Conservation (phyloP, 1,140 invertebrate species). For the Drosophila tani region DNA sequence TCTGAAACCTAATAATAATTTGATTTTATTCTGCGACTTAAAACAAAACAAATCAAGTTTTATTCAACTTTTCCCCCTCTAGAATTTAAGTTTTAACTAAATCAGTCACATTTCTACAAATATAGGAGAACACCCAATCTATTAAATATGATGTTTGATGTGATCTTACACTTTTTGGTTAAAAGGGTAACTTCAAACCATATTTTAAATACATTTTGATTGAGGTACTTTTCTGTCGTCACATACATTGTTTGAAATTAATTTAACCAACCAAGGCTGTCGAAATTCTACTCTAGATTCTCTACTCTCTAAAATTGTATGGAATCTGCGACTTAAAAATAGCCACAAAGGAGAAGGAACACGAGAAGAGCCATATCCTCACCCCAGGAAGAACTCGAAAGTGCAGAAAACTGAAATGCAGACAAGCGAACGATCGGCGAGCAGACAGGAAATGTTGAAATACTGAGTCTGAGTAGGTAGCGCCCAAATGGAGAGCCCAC, state of each 20-base stretch:
- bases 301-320: not conserved
- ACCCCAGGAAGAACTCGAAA: constrained; percentile 18
- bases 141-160: no score
- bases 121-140: no score
- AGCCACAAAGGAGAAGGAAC: constrained; percentile 13
- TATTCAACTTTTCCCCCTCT: not conserved
- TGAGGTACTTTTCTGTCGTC: not conserved
- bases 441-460: constrained; percentile 35
- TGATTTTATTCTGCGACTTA: no score
- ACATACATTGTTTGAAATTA: not conserved
- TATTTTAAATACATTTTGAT: not conserved
- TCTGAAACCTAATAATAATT: no score
- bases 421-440: constrained; percentile 27
- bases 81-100: not conserved
- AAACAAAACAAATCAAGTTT: no score
- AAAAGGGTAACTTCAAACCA: no score
- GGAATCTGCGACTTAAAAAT: constrained; percentile 16
- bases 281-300: not conserved
- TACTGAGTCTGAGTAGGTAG: constrained; percentile 25
- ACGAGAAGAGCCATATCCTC: not conserved
- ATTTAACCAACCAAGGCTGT: not conserved
- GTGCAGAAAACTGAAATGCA: not conserved
- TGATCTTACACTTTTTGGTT: no score
- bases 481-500: not conserved
- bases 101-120: no score